Base-by-base conservation (phyloP, 2,797 vertebrate species). In the Euphonia xanthogaster region DNA sequence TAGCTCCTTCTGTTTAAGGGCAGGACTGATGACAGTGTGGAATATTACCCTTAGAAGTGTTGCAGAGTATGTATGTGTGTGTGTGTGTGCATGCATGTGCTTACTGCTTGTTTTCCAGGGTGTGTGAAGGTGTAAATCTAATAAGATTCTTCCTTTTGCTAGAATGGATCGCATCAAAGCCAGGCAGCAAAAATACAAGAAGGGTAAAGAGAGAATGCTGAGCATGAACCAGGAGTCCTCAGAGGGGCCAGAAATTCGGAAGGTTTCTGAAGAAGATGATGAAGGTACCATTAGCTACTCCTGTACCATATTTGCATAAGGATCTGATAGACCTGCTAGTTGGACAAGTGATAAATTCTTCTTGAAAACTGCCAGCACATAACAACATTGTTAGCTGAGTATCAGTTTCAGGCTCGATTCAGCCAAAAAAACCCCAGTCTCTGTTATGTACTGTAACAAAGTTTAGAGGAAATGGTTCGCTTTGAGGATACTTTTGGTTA, bases 141-240 rank as follows among this genome's bases (percentile, higher is more conserved):
- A 93, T 17, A 65, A 60, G 28, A 23, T 79, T 80, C 24, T 91
- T 96, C 92, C 37, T 96, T 98, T 97, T 94, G 33, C 96, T 97
- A 99, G 99, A 98, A 99, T 99, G 99, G 99, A 99, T 95, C 99
- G 98, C 93, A 99, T 99, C 98, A 99, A 99, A 98, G 99, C 98
- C 96, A 98, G 99, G 71, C 99, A 99, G 97, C 98, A 99, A 97
- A 99, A 99, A 97, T 99, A 99, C 97, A 99, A 99, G 98, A 99
- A 99, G 97, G 99, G 99, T 93, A 99, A 99, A 98, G 99, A 99
- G 98, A 99, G 98, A 98, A 99, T 99, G 99, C 97, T 99, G 87
- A 99, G 98, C 97, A 96, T 99, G 97, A 98, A 97, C 51, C 99
- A 99, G 97, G 99, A 99, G 91, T 98, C 99, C 31, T 98, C 97